Base-by-base conservation (phyloP, 2,113 vertebrate species). In the Myodes glareolus region DNA sequence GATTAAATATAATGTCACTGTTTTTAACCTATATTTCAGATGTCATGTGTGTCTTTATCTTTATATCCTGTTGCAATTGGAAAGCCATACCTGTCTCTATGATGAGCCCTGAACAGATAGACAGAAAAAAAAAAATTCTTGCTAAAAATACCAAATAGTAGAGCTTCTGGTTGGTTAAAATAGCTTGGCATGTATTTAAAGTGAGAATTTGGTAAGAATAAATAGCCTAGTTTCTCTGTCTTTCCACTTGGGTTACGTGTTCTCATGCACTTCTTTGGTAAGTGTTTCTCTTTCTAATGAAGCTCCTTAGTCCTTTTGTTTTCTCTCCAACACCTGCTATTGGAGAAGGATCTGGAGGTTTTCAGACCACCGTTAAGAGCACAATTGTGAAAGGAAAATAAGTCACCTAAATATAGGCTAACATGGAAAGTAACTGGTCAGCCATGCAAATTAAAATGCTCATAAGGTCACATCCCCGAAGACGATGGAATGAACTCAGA, bases 401-500 rank as follows among this genome's bases (percentile, higher is more conserved):
- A 93, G 80, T 61, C 88, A 92, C 70, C 91, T 76, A 97, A 95
- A 98, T 89, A 92, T 45, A 90, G 50, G 50, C 47, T 88, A 94
- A 73, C 70, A 68, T n/a, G 96, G 73, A 73, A 90, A 95, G 96
- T 97, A 96, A 97, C 94, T 95, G 78, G 90, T 93, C 90, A 96
- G 78, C 92, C 93, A 96, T 84, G 94, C 95, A 97, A 97, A 97
- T 97, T 95, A 97, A 70, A 97, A 70, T 97, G 90, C 45, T 58
- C 45, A 85, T 76, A 94, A 95, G 93, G 91, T 95, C 92, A 91
- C 67, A 85, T 94, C 95, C 93, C 95, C 45, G 76, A 97, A 97
- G 96, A 88, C 73, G 75, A 93, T n/a, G 94, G 47, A 13, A 19
- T 65, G 55, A 39, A n/a, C 65, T 67, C 7, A 1, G 61, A 86